These are phyloP conservation scores for Sceliomorpha sp. DNA, from an alignment of 2,888 invertebrate genomes.

Conservation along the genomic window DNA sequence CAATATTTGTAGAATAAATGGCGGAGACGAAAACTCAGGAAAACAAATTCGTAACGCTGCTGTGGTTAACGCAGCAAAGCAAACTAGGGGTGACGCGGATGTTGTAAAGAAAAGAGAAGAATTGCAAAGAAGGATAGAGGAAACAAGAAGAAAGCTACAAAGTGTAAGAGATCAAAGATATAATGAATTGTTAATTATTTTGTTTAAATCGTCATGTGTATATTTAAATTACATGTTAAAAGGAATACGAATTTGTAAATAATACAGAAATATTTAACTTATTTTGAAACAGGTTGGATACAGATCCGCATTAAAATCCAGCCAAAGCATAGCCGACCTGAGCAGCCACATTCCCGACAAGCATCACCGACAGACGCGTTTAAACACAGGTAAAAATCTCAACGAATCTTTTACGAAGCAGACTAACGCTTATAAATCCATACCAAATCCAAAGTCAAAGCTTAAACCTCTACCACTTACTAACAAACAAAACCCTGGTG, in stretches of 20 bases:
- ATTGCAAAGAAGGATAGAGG: constrained; percentile 89
- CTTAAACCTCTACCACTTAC: constrained; percentile 69
- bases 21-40: constrained; percentile 68
- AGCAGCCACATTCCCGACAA: constrained; percentile 85
- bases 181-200: too few species aligned
- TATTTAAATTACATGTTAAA: too few species aligned
- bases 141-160: constrained; percentile 92
- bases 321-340: constrained; percentile 92
- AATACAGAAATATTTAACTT: constrained; percentile 11
- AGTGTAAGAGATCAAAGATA: constrained; percentile 84
- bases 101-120: constrained; percentile 87
- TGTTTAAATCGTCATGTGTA: too few species aligned
- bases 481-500: constrained; percentile 71
- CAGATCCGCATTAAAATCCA: constrained; percentile 89
- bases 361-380: constrained; percentile 72
- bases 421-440: constrained; percentile 73
- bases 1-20: constrained; percentile 52
- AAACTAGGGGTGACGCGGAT: constrained; percentile 84
- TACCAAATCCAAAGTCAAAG: constrained; percentile 70
- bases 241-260: too few species aligned
- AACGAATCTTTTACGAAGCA: constrained; percentile 72
- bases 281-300: constrained; percentile 85
- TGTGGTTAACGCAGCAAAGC: constrained; percentile 82
- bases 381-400: constrained; percentile 74
- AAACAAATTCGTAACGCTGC: constrained; percentile 81